Evolutionary conservation across 2,797 vertebrate genomes (phyloP).

Genomic region (Phaenicophaeus curvirostris): DNA sequence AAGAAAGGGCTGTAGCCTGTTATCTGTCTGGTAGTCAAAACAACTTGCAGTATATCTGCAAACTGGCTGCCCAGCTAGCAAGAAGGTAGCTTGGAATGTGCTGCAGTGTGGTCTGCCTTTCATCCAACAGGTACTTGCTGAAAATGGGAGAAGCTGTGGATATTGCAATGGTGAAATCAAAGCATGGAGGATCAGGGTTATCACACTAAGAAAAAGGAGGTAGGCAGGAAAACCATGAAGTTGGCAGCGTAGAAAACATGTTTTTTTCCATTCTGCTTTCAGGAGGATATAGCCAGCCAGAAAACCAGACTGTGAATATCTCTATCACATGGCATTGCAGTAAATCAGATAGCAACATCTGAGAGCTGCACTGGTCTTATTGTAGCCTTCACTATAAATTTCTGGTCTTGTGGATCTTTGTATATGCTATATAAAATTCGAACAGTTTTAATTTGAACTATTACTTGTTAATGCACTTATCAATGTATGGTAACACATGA

Average conservation of each 20-base stretch:
- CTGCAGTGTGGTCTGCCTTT: not conserved
- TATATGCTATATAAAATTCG: not conserved
- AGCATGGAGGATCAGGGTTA: not conserved
- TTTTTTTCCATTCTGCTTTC: not conserved
- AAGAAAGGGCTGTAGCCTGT: not conserved
- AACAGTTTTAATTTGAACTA: not conserved
- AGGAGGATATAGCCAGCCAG: not conserved
- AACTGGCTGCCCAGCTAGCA: not conserved
- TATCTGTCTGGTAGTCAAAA: not conserved
- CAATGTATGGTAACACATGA: not conserved
- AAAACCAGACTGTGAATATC: not conserved
- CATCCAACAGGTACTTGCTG: not conserved
- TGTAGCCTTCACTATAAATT: not conserved
- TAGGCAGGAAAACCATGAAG: not conserved
- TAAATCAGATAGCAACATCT: not conserved
- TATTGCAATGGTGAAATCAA: not conserved
- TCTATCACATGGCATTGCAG: rapidly evolving
- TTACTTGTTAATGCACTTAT: not conserved
- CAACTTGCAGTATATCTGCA: not conserved
- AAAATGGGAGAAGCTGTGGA: not conserved
- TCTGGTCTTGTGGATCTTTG: not conserved
- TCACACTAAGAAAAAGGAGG: not conserved
- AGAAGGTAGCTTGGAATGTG: not conserved
- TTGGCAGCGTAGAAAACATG: not conserved
- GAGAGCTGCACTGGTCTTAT: not conserved